These are phyloP conservation scores for Ennomos erosarius DNA, from an alignment of 2,888 invertebrate species.

Conservation along the genomic window DNA sequence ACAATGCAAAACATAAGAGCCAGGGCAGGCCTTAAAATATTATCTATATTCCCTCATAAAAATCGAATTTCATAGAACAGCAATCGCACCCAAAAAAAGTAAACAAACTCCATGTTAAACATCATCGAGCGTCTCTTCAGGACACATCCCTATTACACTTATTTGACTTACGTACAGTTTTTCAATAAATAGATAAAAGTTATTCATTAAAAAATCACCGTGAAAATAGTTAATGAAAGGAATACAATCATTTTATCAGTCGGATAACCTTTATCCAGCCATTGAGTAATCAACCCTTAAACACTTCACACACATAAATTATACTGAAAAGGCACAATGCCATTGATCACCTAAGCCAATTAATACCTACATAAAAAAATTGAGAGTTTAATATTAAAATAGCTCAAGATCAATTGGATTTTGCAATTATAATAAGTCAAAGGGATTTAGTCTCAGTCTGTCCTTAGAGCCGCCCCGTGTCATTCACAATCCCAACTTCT, in stretches of 20 bases:
- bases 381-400: neutral
- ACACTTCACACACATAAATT: conserved; percentile 29
- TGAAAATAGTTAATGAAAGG: too few relatives aligned
- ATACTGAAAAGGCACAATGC: conserved; percentile 11
- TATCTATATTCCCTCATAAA: neutral
- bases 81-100: conserved; percentile 15
- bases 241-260: too few relatives aligned
- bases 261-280: too few relatives aligned
- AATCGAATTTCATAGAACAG: conserved; percentile 9
- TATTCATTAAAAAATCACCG: too few relatives aligned
- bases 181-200: too few relatives aligned
- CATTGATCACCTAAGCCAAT: neutral
- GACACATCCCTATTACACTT: conserved; percentile 53
- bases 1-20: too few relatives aligned
- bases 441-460: conserved; percentile 77
- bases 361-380: neutral
- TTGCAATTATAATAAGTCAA: conserved; percentile 61
- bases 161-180: conserved; percentile 10
- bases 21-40: too few relatives aligned
- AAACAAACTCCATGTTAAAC: conserved; percentile 43
- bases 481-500: conserved; percentile 91
- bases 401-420: conserved; percentile 4
- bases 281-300: too few relatives aligned
- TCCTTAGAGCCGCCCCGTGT: conserved; percentile 79
- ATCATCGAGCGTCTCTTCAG: conserved; percentile 70